Evolutionary conservation across 1,140 invertebrate species (phyloP).

Genomic region (Apocrypta bakeri): DNA sequence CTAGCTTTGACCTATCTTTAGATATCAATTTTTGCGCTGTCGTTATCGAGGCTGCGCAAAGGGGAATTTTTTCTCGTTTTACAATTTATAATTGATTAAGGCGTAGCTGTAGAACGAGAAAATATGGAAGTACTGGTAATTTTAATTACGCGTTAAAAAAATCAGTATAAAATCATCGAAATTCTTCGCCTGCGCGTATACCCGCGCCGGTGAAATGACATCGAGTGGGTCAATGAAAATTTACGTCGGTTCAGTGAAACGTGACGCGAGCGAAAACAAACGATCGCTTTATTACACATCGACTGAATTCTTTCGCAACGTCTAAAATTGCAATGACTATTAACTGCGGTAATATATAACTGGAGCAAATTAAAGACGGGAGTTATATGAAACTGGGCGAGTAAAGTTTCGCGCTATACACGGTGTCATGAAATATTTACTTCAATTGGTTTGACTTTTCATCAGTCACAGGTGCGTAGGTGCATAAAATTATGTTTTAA

Average conservation of each 20-base stretch:
- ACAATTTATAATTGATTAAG: too few relatives aligned
- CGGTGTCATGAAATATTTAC: neutral
- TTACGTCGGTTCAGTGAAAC: conserved; percentile 18
- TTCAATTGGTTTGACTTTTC: neutral
- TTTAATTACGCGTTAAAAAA: too few relatives aligned
- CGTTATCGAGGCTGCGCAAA: neutral
- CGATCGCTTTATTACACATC: neutral
- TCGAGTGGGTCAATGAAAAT: conserved; percentile 7
- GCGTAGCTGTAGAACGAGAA: too few relatives aligned
- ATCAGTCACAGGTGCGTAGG: too few relatives aligned
- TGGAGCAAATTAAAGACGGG: conserved; percentile 2
- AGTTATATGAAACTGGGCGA: neutral
- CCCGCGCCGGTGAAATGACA: neutral
- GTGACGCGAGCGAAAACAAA: conserved; percentile 7
- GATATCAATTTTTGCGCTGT: neutral
- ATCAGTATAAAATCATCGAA: too few relatives aligned
- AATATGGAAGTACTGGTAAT: too few relatives aligned
- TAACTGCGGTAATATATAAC: neutral
- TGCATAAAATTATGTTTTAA: too few relatives aligned
- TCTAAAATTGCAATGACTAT: neutral
- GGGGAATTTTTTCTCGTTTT: neutral
- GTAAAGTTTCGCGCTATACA: neutral
- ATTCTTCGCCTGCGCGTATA: neutral
- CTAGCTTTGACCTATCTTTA: conserved; percentile 18
- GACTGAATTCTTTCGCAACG: neutral